These are phyloP conservation scores for Sarotherodon lohbergeri DNA, from an alignment of 2,113 vertebrate genomes.

Conservation along the genomic window DNA sequence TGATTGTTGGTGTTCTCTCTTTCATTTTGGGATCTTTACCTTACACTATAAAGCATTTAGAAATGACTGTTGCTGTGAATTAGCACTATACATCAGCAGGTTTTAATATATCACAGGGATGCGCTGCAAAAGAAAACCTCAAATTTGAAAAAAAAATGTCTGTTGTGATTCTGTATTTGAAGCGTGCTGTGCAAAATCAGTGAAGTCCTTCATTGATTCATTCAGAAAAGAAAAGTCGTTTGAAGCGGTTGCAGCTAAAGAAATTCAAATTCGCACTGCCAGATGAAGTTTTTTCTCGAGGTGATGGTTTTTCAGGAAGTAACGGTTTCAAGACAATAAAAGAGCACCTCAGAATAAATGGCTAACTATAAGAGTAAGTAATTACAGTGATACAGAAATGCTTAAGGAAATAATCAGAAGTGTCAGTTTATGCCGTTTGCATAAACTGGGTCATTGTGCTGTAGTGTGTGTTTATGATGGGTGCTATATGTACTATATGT, in stretches of 20 bases:
- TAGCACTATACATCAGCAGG: not conserved
- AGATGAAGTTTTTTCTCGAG: not conserved
- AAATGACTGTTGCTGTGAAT: not conserved
- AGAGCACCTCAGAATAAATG: not conserved
- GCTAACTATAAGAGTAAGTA: accelerated
- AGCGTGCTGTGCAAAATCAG: accelerated
- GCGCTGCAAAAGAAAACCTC: accelerated
- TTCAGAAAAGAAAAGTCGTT: not conserved
- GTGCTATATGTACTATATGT: not conserved
- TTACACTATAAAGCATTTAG: not conserved
- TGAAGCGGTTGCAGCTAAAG: not conserved
- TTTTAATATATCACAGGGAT: not conserved
- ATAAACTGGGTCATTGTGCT: not conserved
- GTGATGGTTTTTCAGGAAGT: not conserved
- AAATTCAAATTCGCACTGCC: accelerated
- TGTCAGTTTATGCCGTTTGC: not conserved
- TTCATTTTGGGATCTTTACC: not conserved
- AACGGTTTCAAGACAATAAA: not conserved
- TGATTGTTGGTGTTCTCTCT: accelerated
- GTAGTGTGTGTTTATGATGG: not conserved
- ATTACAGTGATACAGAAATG: not conserved
- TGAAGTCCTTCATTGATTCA: not conserved
- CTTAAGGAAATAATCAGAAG: not conserved
- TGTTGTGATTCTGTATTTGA: not conserved
- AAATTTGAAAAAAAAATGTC: accelerated